Percentiles rank a stretch among this genome's conserved stretches.
These are phyloP conservation scores for Halictus ligatus DNA, from an alignment of 2,888 invertebrate species.

Conservation along the genomic window DNA sequence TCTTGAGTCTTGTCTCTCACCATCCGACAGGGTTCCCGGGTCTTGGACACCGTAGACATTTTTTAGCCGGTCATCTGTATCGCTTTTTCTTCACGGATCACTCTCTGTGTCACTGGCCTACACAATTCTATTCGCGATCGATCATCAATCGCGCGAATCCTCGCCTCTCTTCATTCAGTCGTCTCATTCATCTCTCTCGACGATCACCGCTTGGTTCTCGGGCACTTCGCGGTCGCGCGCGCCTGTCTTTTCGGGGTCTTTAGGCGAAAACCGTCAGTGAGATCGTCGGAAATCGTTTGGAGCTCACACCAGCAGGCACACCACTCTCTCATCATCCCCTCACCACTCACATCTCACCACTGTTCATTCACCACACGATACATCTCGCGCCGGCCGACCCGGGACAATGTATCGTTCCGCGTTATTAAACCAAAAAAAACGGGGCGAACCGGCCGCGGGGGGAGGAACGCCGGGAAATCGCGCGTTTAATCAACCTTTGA, in stretches of 20 bases:
- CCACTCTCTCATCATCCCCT: constrained; percentile 38
- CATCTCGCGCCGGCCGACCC: constrained; percentile 27
- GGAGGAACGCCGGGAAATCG: constrained; percentile 2
- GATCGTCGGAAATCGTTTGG: background rate
- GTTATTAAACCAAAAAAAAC: constrained; percentile 43
- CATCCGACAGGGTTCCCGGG: constrained; percentile 18
- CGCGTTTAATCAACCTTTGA: constrained; percentile 49
- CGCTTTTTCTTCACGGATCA: constrained; percentile 46
- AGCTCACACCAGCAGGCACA: constrained; percentile 18
- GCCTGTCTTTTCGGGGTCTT: background rate
- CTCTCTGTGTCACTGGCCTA: constrained; percentile 10
- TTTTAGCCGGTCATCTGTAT: constrained; percentile 28
- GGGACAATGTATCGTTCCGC: constrained; percentile 45
- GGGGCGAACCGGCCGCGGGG: background rate
- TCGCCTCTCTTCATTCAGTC: constrained; percentile 23
- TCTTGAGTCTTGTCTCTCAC: constrained; percentile 51
- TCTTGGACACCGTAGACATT: constrained; percentile 20
- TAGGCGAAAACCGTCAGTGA: background rate
- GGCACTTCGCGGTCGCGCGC: background rate
- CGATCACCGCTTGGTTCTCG: background rate
- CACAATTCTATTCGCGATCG: background rate
- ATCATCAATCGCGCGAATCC: background rate
- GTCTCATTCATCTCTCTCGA: constrained; percentile 12
- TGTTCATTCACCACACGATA: constrained; percentile 60
- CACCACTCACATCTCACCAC: constrained; percentile 45